A percentile compares a stretch with the other conserved stretches of the same genome.
These are phyloP conservation scores for Balearica regulorum DNA, from an alignment of 2,797 vertebrate genomes.

Conservation along the genomic window DNA sequence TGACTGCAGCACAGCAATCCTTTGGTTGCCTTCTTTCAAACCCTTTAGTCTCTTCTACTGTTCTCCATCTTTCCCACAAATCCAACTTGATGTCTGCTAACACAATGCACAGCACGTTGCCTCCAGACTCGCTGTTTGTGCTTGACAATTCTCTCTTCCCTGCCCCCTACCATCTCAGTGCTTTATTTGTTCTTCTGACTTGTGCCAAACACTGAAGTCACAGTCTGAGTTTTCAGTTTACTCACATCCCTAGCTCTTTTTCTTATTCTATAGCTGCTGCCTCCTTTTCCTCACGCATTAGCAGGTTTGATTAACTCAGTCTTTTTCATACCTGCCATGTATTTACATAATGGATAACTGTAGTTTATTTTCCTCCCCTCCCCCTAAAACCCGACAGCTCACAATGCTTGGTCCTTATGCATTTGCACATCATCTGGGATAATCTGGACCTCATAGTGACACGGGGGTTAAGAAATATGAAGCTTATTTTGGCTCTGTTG, in stretches of 20 bases:
- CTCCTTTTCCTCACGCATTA: not conserved
- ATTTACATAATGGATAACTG: not conserved
- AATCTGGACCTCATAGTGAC: not conserved
- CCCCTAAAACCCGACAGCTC: not conserved
- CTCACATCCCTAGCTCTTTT: not conserved
- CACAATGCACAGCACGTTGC: not conserved
- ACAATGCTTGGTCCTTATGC: not conserved
- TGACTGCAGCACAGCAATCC: not conserved
- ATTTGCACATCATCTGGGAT: not conserved
- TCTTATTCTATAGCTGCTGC: not conserved
- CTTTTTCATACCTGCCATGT: not conserved
- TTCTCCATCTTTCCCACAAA: not conserved
- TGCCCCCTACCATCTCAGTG: not conserved
- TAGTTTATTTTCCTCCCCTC: not conserved
- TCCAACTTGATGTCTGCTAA: not conserved
- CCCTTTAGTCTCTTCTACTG: not conserved
- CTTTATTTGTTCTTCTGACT: slow-evolving; percentile 17
- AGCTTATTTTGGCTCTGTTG: slow-evolving; percentile 40
- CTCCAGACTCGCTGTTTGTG: not conserved
- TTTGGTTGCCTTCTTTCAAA: not conserved
- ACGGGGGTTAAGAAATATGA: slow-evolving; percentile 6
- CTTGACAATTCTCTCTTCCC: not conserved
- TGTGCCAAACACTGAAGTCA: slow-evolving; percentile 48
- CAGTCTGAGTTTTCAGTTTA: not conserved
- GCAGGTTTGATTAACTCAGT: not conserved